phyloP scores from a whole-genome alignment of 2,888 invertebrate species.

The Hemicrepidius hirtus region DNA sequence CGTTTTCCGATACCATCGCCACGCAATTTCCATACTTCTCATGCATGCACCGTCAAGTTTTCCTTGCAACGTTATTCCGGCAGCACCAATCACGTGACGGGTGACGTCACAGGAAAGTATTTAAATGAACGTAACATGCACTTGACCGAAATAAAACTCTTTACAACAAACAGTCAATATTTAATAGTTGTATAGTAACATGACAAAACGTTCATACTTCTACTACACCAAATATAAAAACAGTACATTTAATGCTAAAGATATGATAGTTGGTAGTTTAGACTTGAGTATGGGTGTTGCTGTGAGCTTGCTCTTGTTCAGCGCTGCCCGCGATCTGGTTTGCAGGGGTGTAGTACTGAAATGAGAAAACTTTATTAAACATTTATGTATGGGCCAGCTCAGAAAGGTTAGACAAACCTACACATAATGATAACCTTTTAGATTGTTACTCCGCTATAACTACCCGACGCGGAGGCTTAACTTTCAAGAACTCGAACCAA shows the following conservation, averaged over 20 bases:
- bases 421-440: slow-evolving; percentile 23
- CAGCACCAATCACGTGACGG: slow-evolving; percentile 15
- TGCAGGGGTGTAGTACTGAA: slow-evolving; percentile 89
- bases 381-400: slow-evolving; percentile 30
- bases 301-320: slow-evolving; percentile 85
- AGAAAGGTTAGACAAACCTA: slow-evolving; percentile 24
- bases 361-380: slow-evolving; percentile 65
- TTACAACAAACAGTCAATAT: slow-evolving; percentile 65
- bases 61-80: slow-evolving; percentile 35
- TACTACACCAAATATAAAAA: slow-evolving; percentile 65
- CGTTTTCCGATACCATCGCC: slow-evolving; percentile 57
- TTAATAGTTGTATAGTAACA: slow-evolving; percentile 65
- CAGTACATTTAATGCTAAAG: slow-evolving; percentile 61
- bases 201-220: slow-evolving; percentile 62
- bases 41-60: slow-evolving; percentile 24
- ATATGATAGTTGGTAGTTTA: slow-evolving; percentile 72
- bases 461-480: background rate
- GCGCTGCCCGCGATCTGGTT: slow-evolving; percentile 82
- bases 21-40: slow-evolving; percentile 55
- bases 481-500: slow-evolving; percentile 6
- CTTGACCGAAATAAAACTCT: slow-evolving; percentile 47
- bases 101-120: slow-evolving; percentile 20
- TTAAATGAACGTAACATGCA: slow-evolving; percentile 1
- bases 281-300: slow-evolving; percentile 91
- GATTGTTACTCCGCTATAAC: slow-evolving; percentile 8